Percentiles rank a stretch among this genome's conserved stretches.
These are phyloP conservation scores for Petroica traversi DNA, from an alignment of 2,113 vertebrate species.

Conservation along the genomic window DNA sequence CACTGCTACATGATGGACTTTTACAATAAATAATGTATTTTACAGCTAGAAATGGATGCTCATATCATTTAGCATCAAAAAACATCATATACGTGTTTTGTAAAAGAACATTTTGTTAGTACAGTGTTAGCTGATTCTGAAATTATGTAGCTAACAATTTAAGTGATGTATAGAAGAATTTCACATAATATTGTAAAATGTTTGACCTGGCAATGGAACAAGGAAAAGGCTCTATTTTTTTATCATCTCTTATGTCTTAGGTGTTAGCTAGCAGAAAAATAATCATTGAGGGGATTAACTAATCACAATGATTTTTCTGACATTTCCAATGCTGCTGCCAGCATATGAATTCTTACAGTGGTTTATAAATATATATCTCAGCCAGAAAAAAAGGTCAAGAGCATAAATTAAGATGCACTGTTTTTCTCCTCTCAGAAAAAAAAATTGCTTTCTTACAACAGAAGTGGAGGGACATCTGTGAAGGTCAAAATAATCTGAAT, in stretches of 20 bases:
- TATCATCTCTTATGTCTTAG: conserved; percentile 21
- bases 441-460: conserved; percentile 31
- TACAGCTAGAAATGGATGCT: conserved; percentile 64
- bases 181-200: conserved; percentile 53
- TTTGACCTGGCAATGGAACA: conserved; percentile 17
- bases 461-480: conserved; percentile 11
- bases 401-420: conserved; percentile 70
- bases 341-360: conserved; percentile 58
- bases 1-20: conserved; percentile 65
- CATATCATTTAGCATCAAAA: conserved; percentile 63
- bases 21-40: conserved; percentile 73
- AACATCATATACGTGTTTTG: conserved; percentile 33
- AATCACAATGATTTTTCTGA: conserved; percentile 64
- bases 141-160: conserved; percentile 51
- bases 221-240: neutral
- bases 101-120: conserved; percentile 37
- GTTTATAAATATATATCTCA: conserved; percentile 64
- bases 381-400: conserved; percentile 74
- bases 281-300: conserved; percentile 64
- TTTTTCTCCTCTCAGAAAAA: conserved; percentile 43
- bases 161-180: conserved; percentile 47
- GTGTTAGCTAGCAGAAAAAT: conserved; percentile 53
- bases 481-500: conserved; percentile 53
- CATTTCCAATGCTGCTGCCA: conserved; percentile 70
- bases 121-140: conserved; percentile 39